Evolutionary conservation across 2,797 vertebrate genomes (phyloP).

Genomic region (Yasuhikotakia modesta): DNA sequence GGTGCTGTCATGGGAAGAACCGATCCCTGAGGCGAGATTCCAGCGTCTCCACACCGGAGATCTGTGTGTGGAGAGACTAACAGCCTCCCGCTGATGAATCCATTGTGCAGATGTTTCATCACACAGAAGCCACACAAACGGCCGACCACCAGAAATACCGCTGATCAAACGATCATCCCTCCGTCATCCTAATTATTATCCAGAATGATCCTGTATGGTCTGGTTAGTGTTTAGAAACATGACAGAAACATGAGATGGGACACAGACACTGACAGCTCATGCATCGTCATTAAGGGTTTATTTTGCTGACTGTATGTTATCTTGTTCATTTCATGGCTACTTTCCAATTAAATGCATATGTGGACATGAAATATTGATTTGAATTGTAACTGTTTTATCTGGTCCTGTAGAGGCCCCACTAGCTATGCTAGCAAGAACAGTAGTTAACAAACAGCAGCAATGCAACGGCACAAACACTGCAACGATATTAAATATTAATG

Average conservation of each 20-base stretch:
- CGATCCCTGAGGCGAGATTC: constrained; percentile 41
- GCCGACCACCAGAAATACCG: constrained; percentile 19
- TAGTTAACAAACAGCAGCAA: not conserved
- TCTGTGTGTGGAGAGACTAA: not conserved
- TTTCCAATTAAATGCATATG: not conserved
- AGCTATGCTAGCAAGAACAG: no score
- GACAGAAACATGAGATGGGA: not conserved
- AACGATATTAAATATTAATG: not conserved
- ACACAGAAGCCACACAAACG: not conserved
- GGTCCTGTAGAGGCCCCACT: not conserved
- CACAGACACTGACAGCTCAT: not conserved
- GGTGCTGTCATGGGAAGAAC: constrained; percentile 41
- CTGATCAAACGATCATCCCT: not conserved
- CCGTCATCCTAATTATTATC: not conserved
- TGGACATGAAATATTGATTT: not conserved
- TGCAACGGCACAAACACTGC: not conserved
- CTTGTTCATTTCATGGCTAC: not conserved
- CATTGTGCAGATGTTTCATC: constrained; percentile 33
- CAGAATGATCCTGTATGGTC: not conserved
- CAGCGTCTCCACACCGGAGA: constrained; percentile 33
- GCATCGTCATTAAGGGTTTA: not conserved
- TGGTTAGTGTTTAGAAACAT: not conserved
- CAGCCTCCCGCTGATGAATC: constrained; percentile 6
- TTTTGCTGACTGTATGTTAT: not conserved
- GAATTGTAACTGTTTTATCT: not conserved